Conservation (phyloP, 2,888 invertebrate genomes). For the Polia nebulosa region DNA sequence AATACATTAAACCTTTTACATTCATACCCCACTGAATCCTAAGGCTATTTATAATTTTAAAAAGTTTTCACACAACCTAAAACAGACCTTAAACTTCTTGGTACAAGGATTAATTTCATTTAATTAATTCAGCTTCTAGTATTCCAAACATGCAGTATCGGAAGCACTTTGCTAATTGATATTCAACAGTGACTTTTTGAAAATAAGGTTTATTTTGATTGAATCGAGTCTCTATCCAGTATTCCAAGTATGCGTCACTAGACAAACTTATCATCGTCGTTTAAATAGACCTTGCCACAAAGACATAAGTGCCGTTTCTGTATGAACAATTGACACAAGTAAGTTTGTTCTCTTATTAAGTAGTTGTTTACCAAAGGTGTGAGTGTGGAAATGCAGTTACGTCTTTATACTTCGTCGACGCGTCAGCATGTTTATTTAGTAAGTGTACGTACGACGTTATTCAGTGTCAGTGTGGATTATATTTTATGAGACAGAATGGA, state of each 20-base stretch:
- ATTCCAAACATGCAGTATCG: conserved; percentile 27
- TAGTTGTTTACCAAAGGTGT: conserved; percentile 56
- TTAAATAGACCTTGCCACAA: neutral
- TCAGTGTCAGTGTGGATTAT: conserved; percentile 7
- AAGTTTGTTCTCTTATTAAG: conserved; percentile 28
- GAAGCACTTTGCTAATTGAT: conserved; percentile 1
- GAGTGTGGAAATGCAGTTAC: conserved; percentile 63
- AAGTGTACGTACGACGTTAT: conserved; percentile 13
- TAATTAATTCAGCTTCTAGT: conserved; percentile 3
- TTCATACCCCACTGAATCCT: conserved; percentile 51
- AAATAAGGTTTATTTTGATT: conserved; percentile 34
- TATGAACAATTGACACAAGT: neutral
- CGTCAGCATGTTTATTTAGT: conserved; percentile 37
- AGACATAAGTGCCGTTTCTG: neutral
- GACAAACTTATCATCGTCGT: conserved; percentile 13
- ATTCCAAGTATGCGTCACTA: conserved; percentile 34
- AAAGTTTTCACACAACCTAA: conserved; percentile 17
- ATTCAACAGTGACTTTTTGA: neutral
- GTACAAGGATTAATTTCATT: conserved; percentile 18
- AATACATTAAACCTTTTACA: conserved; percentile 67
- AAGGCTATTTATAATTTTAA: conserved; percentile 54
- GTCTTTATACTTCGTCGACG: conserved; percentile 51
- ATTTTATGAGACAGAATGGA: neutral
- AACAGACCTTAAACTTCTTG: conserved; percentile 28
- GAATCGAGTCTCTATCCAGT: neutral